A percentile compares a stretch with the other conserved stretches of the same genome.
phyloP scores from a whole-genome alignment of 1,140 invertebrate species.

The Trissolcus basalis region DNA sequence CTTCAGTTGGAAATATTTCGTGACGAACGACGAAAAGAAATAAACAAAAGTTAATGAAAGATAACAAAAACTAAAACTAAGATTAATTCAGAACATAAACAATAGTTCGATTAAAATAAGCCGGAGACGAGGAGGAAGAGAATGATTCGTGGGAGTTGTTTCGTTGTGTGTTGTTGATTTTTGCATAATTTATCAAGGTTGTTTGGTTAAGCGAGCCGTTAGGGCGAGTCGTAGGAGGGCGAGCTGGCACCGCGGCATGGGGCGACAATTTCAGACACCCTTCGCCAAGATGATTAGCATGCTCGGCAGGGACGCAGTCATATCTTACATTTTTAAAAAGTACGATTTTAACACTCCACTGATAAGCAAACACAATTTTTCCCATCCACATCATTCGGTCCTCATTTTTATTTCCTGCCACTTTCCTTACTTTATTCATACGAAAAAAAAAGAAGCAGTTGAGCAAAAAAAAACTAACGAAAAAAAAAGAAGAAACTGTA shows the following conservation, averaged over 20 bases:
- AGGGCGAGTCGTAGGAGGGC: slow-evolving; percentile 65
- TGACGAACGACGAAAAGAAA: too few species aligned
- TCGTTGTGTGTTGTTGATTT: slow-evolving; percentile 73
- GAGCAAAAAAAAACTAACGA: too few species aligned
- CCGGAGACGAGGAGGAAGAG: slow-evolving; percentile 17
- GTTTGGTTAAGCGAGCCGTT: slow-evolving; percentile 73
- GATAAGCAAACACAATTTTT: not conserved
- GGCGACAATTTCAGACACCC: slow-evolving; percentile 72
- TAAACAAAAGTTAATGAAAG: not conserved
- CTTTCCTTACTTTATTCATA: too few species aligned
- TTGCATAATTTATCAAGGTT: slow-evolving; percentile 75
- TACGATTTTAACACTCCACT: slow-evolving; percentile 21
- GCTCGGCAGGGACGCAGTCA: slow-evolving; percentile 66
- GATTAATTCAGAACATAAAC: slow-evolving; percentile 16
- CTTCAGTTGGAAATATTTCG: too few species aligned
- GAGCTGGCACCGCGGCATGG: slow-evolving; percentile 62
- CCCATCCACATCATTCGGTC: not conserved
- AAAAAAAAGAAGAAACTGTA: too few species aligned
- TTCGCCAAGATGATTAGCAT: slow-evolving; percentile 72
- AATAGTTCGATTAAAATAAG: slow-evolving; percentile 32
- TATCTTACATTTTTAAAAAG: slow-evolving; percentile 47
- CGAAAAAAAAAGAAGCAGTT: too few species aligned
- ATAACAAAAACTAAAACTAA: not conserved
- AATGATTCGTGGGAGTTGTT: slow-evolving; percentile 61
- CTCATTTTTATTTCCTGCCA: too few species aligned